Evolutionary conservation across 2,888 invertebrate species (phyloP), one percentile per base, ranked within the genome.

Genomic region (Trachelus stipa): DNA sequence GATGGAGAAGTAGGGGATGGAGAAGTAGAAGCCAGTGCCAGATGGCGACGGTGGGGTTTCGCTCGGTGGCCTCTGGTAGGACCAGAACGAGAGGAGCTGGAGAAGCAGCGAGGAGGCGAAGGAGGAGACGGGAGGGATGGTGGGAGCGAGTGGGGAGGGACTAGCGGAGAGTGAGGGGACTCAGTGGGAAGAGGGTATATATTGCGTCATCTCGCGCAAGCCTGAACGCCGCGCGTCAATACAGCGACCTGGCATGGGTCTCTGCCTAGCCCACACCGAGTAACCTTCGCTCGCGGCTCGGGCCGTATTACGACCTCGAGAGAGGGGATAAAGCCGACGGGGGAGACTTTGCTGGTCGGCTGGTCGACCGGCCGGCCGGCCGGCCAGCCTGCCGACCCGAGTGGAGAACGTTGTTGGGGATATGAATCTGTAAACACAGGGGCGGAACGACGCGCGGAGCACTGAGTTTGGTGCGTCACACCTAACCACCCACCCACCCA

Each of bases 151-250:
- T 31, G 11, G 73, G 71, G 68, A 69, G 69, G 73, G 35, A 30
- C 33, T 4, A 34, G 69, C 73, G 79, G n/a, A 34, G 73, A 23
- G 74, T 40, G 37, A 68, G 23, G 69, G 34, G 34, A 34, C 71
- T 79, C 74, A 68, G 71, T 76, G 33, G 34, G 12, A 69, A 11
- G 74, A 69, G 79, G 76, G 76, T 69, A 78, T 79, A 81, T 83
- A 86, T 89, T 90, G 90, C 90, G 89, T 89, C 89, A 90, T 88
- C 83, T 88, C 89, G 90, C 90, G 89, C 88, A 89, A 88, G 88
- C 85, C 87, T 88, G 83, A 86, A 83, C 86, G 87, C 86, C 84
- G 86, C 87, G 87, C 89, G 89, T 88, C 90, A 90, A 89, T 89
- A 89, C 88, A 89, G 89, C 88, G 82, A 56, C 56, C 56, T 56